Evolutionary conservation across 2,113 vertebrate genomes (phyloP).

Genomic region (Cyanoderma ruficeps): DNA sequence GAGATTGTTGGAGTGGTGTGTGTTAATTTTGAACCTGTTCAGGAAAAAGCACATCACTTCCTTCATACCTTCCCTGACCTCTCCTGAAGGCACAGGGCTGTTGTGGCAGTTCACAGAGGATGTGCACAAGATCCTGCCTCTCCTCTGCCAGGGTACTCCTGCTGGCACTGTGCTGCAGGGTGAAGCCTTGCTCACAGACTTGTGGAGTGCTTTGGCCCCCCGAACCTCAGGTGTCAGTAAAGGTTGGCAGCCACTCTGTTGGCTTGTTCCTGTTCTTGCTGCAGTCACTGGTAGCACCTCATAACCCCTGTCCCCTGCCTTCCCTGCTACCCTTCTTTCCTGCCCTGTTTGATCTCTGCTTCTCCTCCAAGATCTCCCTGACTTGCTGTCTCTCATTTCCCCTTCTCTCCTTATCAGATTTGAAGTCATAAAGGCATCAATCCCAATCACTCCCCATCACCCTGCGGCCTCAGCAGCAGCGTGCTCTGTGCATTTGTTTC

Average conservation of each 20-base stretch:
- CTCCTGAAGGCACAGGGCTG: not conserved
- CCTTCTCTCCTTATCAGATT: not conserved
- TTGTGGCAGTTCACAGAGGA: not conserved
- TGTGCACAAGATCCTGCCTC: not conserved
- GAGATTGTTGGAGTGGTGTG: not conserved
- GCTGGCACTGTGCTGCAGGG: not conserved
- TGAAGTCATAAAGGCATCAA: not conserved
- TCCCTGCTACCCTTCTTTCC: not conserved
- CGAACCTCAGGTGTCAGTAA: not conserved
- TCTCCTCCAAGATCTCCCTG: not conserved
- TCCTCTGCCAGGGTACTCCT: not conserved
- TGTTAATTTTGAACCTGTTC: not conserved
- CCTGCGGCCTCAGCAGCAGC: not conserved
- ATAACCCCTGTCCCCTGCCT: not conserved
- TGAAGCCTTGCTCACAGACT: accelerated
- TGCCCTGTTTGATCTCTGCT: not conserved
- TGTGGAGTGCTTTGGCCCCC: not conserved
- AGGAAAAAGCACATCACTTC: not conserved
- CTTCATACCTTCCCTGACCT: not conserved
- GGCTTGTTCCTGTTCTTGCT: not conserved
- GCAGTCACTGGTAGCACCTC: not conserved
- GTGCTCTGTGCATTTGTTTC: not conserved
- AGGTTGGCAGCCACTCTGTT: not conserved
- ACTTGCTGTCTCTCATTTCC: not conserved
- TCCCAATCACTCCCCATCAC: not conserved